A percentile compares a stretch with the other conserved stretches of the same genome.
phyloP scores from a whole-genome alignment of 2,113 vertebrate genomes.

The Cyrtonyx montezumae region DNA sequence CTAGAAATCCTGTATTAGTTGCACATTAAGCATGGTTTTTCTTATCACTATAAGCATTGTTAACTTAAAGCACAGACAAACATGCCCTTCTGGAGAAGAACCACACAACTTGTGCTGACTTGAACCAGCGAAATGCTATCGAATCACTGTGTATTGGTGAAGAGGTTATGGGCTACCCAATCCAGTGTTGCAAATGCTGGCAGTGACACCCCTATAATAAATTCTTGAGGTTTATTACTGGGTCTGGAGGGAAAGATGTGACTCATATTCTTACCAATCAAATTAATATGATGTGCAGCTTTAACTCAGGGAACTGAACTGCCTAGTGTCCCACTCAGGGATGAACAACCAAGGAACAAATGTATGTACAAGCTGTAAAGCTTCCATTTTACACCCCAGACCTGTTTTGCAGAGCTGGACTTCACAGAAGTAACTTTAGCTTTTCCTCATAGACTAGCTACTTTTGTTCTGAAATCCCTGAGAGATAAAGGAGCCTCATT shows the following conservation, averaged over 20 bases:
- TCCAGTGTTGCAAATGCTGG: rapidly evolving
- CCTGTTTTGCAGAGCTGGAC: background rate
- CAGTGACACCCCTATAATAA: background rate
- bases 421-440: background rate
- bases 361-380: background rate
- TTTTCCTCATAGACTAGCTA: background rate
- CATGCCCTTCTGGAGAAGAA: background rate
- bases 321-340: background rate
- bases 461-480: constrained; percentile 3
- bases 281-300: background rate
- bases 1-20: background rate
- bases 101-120: background rate
- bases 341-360: background rate
- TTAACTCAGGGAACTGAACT: background rate
- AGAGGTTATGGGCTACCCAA: background rate
- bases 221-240: background rate
- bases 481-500: background rate
- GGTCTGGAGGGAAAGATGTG: background rate
- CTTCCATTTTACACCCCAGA: background rate
- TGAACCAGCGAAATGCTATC: background rate
- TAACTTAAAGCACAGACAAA: background rate
- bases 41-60: background rate
- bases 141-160: background rate
- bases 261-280: background rate
- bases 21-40: background rate